Conservation (phyloP, 2,888 invertebrate species). For the Cheilosia vulpina region DNA sequence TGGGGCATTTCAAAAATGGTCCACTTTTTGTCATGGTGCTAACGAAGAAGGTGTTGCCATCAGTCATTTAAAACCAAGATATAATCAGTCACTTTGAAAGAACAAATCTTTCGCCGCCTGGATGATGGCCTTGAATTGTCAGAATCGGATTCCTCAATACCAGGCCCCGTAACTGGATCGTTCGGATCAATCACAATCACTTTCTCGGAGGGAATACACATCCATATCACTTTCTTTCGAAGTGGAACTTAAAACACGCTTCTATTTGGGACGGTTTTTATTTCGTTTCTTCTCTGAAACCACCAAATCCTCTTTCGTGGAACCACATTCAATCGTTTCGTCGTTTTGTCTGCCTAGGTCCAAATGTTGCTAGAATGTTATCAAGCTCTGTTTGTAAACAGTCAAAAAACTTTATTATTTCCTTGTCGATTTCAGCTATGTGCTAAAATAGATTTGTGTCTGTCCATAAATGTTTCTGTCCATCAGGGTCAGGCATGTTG, state of each 20-base stretch:
- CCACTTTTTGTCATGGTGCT: slow-evolving; percentile 3
- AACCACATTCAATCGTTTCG: slow-evolving; percentile 1
- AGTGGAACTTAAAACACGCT: too few species aligned
- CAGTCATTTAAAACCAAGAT: not conserved
- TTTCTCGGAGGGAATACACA: not conserved
- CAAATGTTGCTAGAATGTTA: too few species aligned
- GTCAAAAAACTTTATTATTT: too few species aligned
- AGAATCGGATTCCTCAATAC: not conserved
- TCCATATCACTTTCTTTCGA: too few species aligned
- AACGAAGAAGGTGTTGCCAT: not conserved
- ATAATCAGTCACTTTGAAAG: not conserved
- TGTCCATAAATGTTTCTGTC: too few species aligned
- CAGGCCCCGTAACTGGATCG: not conserved
- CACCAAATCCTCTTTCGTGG: not conserved
- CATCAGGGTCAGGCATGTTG: too few species aligned
- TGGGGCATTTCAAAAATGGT: not conserved
- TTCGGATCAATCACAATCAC: not conserved
- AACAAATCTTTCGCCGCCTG: not conserved
- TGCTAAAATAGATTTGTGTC: too few species aligned
- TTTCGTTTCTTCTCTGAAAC: too few species aligned
- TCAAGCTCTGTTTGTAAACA: too few species aligned
- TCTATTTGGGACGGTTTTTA: not conserved
- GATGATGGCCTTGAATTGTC: not conserved
- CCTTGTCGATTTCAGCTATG: too few species aligned
- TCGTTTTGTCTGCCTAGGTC: not conserved